Evolutionary conservation across 2,797 vertebrate species (phyloP).

Genomic region (Petrocephalus sullivani): DNA sequence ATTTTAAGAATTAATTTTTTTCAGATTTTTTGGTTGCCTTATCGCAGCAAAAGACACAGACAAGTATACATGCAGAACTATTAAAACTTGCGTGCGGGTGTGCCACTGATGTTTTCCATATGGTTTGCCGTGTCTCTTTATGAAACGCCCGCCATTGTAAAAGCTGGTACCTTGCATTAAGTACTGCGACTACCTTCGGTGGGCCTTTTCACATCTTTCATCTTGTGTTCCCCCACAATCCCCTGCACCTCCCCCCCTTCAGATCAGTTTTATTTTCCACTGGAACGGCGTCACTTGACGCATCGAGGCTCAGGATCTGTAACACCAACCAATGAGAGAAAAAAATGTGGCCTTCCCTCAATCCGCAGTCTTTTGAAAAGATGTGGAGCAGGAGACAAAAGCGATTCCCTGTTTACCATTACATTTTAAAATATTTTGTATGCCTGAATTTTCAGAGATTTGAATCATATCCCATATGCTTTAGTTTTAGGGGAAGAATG

Average conservation of each 20-base stretch:
- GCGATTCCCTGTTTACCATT: neutral
- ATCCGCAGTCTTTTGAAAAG: neutral
- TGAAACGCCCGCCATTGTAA: conserved; percentile 2
- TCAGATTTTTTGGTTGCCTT: neutral
- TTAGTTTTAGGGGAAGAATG: neutral
- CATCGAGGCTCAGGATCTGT: neutral
- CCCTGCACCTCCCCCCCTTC: conserved; percentile 10
- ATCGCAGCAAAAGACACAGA: neutral
- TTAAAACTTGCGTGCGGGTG: neutral
- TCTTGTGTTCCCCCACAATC: neutral
- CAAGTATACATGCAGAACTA: neutral
- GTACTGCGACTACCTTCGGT: neutral
- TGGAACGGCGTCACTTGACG: neutral
- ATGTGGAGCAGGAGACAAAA: neutral
- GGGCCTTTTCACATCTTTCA: neutral
- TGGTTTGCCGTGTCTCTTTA: neutral
- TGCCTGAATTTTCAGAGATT: neutral
- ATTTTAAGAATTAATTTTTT: neutral
- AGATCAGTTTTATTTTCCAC: conserved; percentile 7
- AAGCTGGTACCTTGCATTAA: neutral
- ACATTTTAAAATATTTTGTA: neutral
- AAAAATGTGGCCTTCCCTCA: neutral
- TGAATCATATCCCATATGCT: neutral
- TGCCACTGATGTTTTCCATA: neutral
- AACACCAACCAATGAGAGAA: neutral